Conservation (phyloP, 2,113 vertebrate genomes). For the Pseudonaja textilis region DNA sequence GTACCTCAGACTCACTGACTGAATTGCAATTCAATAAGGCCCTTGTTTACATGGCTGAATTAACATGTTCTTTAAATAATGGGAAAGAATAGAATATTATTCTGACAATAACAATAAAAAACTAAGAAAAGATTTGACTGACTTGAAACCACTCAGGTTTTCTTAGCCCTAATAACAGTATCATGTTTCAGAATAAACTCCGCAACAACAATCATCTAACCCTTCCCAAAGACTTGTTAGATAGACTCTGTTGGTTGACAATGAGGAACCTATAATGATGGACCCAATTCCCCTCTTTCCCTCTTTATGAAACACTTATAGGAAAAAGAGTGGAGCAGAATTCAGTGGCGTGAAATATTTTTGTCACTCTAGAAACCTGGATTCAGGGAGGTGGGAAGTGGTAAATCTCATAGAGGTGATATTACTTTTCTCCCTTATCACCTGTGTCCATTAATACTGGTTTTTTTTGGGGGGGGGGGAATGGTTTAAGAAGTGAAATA, state of each 20-base stretch:
- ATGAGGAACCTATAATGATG: neutral
- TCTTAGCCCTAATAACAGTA: neutral
- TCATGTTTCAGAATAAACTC: neutral
- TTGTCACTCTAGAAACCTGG: neutral
- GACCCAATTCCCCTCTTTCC: neutral
- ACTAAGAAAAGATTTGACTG: neutral
- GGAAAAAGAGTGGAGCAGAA: neutral
- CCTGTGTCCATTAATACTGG: neutral
- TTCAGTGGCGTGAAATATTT: neutral
- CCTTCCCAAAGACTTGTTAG: neutral
- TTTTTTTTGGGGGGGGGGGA: neutral
- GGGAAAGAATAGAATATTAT: neutral
- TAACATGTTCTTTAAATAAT: neutral
- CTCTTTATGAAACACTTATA: neutral
- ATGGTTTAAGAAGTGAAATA: neutral
- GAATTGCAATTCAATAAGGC: neutral
- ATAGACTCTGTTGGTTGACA: neutral
- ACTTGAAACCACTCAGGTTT: neutral
- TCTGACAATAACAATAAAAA: neutral
- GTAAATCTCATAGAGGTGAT: neutral
- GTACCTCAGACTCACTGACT: neutral
- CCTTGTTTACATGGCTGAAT: neutral
- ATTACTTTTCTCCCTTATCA: neutral
- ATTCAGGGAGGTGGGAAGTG: neutral
- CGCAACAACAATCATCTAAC: neutral